Evolutionary conservation across 2,113 vertebrate species (phyloP).

Genomic region (Phrynocephalus versicolor): DNA sequence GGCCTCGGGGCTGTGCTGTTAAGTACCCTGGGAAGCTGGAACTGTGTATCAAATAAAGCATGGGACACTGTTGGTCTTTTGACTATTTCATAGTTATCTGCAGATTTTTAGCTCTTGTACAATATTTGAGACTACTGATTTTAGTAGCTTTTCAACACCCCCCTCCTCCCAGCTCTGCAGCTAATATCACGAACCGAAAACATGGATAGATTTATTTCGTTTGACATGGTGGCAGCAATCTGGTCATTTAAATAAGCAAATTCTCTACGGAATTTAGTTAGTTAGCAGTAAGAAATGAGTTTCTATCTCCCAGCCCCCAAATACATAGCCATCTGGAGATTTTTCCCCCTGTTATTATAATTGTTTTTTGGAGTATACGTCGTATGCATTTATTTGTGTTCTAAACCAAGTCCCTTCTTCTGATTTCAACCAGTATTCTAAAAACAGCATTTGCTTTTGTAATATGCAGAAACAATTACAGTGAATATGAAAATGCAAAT

Average conservation of each 20-base stretch:
- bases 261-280: slow-evolving; percentile 56
- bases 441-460: slow-evolving; percentile 74
- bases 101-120: slow-evolving; percentile 38
- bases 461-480: slow-evolving; percentile 74
- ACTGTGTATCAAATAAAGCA: slow-evolving; percentile 50
- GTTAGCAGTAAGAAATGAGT: slow-evolving; percentile 66
- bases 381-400: slow-evolving; percentile 75
- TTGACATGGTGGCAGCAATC: slow-evolving; percentile 62
- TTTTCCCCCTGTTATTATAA: slow-evolving; percentile 54
- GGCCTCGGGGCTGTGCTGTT: slow-evolving; percentile 47
- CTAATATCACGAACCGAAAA: slow-evolving; percentile 30
- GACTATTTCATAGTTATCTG: slow-evolving; percentile 46
- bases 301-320: slow-evolving; percentile 65
- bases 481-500: slow-evolving; percentile 73
- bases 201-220: slow-evolving; percentile 57
- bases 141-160: slow-evolving; percentile 8
- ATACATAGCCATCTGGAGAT: slow-evolving; percentile 76
- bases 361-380: slow-evolving; percentile 64
- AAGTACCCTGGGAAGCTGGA: slow-evolving; percentile 47
- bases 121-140: slow-evolving; percentile 8
- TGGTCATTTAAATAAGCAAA: slow-evolving; percentile 61
- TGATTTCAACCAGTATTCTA: slow-evolving; percentile 67
- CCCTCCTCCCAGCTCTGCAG: slow-evolving; percentile 23
- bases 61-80: slow-evolving; percentile 34
- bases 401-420: slow-evolving; percentile 68